Evolutionary conservation across 2,888 invertebrate genomes (phyloP).

Genomic region (Biston stratarius): DNA sequence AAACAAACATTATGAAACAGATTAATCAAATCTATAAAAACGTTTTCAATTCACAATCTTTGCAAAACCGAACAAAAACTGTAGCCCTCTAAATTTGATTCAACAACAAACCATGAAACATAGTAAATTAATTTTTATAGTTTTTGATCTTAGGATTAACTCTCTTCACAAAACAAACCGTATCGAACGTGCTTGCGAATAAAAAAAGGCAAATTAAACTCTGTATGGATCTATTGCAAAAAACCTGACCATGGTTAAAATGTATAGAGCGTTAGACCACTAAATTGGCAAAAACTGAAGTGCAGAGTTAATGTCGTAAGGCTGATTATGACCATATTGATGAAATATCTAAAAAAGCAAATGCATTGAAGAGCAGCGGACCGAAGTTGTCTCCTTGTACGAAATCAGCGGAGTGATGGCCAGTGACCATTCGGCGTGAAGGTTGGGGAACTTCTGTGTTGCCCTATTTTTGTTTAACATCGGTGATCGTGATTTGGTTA

Average conservation of each 20-base stretch:
- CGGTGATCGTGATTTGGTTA: not conserved
- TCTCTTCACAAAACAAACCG: not conserved
- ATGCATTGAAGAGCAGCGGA: constrained; percentile 40
- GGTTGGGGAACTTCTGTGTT: constrained; percentile 11
- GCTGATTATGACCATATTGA: constrained; percentile 15
- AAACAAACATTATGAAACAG: constrained; percentile 9
- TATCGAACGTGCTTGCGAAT: not conserved
- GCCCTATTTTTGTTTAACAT: constrained; percentile 8
- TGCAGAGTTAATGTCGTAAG: constrained; percentile 16
- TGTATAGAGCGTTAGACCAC: constrained; percentile 9
- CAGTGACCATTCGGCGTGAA: constrained; percentile 48
- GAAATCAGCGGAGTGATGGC: constrained; percentile 49
- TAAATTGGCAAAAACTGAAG: constrained; percentile 12
- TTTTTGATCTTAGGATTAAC: not conserved
- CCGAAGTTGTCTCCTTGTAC: constrained; percentile 50
- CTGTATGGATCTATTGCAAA: not conserved
- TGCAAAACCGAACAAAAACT: not conserved
- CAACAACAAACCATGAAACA: not conserved
- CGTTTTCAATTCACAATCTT: constrained; percentile 6
- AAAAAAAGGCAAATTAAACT: constrained; percentile 3
- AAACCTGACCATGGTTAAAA: not conserved
- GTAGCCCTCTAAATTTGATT: not conserved
- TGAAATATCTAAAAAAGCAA: constrained; percentile 14
- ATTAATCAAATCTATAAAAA: constrained; percentile 10
- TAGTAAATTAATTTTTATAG: not conserved